Evolutionary conservation across 2,888 invertebrate species (phyloP).

Genomic region (Tortricodes alternella): DNA sequence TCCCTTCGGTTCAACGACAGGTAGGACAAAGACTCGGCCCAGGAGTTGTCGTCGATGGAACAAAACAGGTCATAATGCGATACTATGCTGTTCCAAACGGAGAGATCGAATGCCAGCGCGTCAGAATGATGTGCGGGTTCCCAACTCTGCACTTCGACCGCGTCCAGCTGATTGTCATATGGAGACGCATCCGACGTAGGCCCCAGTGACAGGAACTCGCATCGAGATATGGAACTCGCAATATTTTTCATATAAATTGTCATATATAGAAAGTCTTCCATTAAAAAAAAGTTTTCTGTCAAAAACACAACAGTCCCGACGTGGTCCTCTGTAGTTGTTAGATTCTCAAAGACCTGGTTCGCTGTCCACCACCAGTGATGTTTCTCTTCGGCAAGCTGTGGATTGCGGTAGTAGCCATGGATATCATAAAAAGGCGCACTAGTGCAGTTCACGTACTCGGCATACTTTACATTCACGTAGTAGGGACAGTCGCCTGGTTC

Average conservation of each 20-base stretch:
- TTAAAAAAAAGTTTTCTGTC: constrained; percentile 49
- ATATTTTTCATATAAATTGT: constrained; percentile 50
- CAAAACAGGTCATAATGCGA: constrained; percentile 59
- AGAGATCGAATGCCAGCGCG: constrained; percentile 51
- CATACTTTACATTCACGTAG: constrained; percentile 39
- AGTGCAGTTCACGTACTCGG: constrained; percentile 45
- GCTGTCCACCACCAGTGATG: constrained; percentile 69
- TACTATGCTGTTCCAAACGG: constrained; percentile 56
- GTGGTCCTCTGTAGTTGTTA: constrained; percentile 40
- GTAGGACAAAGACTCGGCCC: constrained; percentile 54
- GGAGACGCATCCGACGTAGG: constrained; percentile 25
- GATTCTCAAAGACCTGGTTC: constrained; percentile 55
- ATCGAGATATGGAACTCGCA: constrained; percentile 42
- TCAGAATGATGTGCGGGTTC: constrained; percentile 47
- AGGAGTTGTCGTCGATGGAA: constrained; percentile 54
- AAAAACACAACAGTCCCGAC: constrained; percentile 52
- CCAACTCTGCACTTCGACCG: constrained; percentile 48
- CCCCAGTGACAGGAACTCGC: constrained; percentile 54
- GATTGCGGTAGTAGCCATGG: constrained; percentile 50
- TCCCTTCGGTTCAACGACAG: constrained; percentile 51
- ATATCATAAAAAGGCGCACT: constrained; percentile 48
- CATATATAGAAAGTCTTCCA: constrained; percentile 60
- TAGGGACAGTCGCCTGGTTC: constrained; percentile 45
- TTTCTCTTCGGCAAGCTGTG: constrained; percentile 47
- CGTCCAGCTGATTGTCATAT: constrained; percentile 35